These are phyloP conservation scores for Ruditapes philippinarum DNA, from an alignment of 1,140 invertebrate species.

Conservation along the genomic window DNA sequence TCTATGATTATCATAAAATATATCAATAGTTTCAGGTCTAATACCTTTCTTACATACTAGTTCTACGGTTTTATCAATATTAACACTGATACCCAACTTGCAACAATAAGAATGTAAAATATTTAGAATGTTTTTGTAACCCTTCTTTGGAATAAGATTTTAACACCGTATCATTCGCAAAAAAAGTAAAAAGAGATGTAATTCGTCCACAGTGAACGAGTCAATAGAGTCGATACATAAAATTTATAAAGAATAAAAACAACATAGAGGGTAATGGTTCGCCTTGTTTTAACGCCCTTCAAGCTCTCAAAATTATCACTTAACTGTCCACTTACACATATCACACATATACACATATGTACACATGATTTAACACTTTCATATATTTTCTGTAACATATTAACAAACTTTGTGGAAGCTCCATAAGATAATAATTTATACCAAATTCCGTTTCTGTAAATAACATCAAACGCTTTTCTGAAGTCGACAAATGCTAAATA, in stretches of 20 bases:
- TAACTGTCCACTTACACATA: not conserved
- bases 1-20: not conserved
- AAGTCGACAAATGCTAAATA: slow-evolving; percentile 37
- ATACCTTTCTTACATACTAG: slow-evolving; percentile 20
- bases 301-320: not conserved
- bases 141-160: slow-evolving; percentile 8
- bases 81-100: not conserved
- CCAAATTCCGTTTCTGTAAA: not conserved
- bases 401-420: slow-evolving; percentile 32
- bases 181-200: not conserved
- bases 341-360: no score
- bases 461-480: not conserved
- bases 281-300: slow-evolving; percentile 12
- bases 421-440: slow-evolving; percentile 33
- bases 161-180: not conserved
- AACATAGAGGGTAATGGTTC: slow-evolving; percentile 42
- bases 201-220: not conserved
- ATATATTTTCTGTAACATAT: slow-evolving; percentile 36
- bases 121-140: not conserved
- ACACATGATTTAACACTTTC: slow-evolving; percentile 18
- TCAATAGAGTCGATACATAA: not conserved
- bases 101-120: not conserved
- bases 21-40: not conserved
- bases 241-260: slow-evolving; percentile 48
- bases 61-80: not conserved